A percentile compares a stretch with the other conserved stretches of the same genome.
These are phyloP conservation scores for Tragelaphus eurycerus DNA, from an alignment of 2,797 vertebrate species.

Conservation along the genomic window DNA sequence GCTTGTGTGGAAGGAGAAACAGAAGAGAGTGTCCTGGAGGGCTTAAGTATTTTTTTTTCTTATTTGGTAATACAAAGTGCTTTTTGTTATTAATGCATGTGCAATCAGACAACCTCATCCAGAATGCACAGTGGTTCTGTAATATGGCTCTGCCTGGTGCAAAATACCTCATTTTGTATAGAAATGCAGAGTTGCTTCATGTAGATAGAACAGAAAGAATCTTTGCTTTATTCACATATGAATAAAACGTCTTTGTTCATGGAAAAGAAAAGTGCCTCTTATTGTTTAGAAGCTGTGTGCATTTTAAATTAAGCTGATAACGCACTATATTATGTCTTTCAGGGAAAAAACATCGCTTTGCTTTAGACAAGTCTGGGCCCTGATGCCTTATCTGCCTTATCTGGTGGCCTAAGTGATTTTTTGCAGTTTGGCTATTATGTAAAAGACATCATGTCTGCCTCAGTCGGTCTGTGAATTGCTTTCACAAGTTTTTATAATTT, in stretches of 20 bases:
- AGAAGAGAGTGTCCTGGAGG: constrained; percentile 72
- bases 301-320: constrained; percentile 37
- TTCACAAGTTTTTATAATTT: background rate
- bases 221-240: constrained; percentile 71
- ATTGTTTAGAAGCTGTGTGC: constrained; percentile 59
- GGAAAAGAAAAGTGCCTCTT: constrained; percentile 38
- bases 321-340: background rate
- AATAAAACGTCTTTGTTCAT: constrained; percentile 79
- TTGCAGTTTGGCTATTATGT: background rate
- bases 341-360: background rate
- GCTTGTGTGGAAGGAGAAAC: constrained; percentile 56
- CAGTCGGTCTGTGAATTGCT: background rate
- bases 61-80: constrained; percentile 73
- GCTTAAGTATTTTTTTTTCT: constrained; percentile 45
- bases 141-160: constrained; percentile 80
- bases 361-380: background rate
- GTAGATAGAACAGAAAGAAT: constrained; percentile 58
- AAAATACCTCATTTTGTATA: constrained; percentile 73
- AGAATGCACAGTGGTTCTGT: constrained; percentile 58
- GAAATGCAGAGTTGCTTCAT: constrained; percentile 74
- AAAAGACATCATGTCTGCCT: background rate
- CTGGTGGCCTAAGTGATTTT: background rate
- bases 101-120: constrained; percentile 65
- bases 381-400: background rate
- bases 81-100: constrained; percentile 72